phyloP scores from a whole-genome alignment of 1,140 invertebrate species.

The Pseudomyrmex sp. region DNA sequence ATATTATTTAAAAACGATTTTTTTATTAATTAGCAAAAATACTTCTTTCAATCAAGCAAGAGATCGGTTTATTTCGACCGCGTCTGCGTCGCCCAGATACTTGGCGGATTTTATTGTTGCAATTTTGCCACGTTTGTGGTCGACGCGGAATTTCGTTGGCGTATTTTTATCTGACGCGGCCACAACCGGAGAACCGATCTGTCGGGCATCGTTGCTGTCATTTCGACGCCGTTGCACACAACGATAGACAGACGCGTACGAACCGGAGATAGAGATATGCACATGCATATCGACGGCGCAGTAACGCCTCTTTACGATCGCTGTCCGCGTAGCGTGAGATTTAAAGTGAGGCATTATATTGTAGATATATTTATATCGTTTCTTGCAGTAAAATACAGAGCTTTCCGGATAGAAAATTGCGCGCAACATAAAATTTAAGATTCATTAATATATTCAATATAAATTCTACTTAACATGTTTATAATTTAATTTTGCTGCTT shows the following conservation, averaged over 20 bases:
- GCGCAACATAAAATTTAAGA: no score
- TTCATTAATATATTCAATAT: no score
- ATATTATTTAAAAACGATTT: no score
- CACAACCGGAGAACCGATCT: slow-evolving; percentile 60
- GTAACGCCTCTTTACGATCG: slow-evolving; percentile 59
- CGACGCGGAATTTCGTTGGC: slow-evolving; percentile 63
- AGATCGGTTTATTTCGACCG: slow-evolving; percentile 5
- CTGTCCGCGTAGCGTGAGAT: slow-evolving; percentile 19
- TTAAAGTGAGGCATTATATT: background rate
- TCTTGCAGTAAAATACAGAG: no score
- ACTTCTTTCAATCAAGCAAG: slow-evolving; percentile 2
- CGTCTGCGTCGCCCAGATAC: background rate
- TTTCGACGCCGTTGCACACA: slow-evolving; percentile 60
- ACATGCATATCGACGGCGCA: slow-evolving; percentile 48
- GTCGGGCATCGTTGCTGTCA: slow-evolving; percentile 55
- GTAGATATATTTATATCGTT: no score
- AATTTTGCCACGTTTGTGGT: slow-evolving; percentile 53
- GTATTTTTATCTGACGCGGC: slow-evolving; percentile 72
- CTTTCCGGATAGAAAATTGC: no score
- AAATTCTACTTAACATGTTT: background rate
- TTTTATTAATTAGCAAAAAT: background rate
- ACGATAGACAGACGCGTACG: slow-evolving; percentile 39
- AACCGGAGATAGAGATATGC: slow-evolving; percentile 40
- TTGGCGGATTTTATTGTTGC: slow-evolving; percentile 41
- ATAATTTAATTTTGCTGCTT: slow-evolving; percentile 45